Evolutionary conservation across 2,888 invertebrate genomes (phyloP), one percentile per base, ranked within the genome.

Genomic region (Parnassius glacialis): DNA sequence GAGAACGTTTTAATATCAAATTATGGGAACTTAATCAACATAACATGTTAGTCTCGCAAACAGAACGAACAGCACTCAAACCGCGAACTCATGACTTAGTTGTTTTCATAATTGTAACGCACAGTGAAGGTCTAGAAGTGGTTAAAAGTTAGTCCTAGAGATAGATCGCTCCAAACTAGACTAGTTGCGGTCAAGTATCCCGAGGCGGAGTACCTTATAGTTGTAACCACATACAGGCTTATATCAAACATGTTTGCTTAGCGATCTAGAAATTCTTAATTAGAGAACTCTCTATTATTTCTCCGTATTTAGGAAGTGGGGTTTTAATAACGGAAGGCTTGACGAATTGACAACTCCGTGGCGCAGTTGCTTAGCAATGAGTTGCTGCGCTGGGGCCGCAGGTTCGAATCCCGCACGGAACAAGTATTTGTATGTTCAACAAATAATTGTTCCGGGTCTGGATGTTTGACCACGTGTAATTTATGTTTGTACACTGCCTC

Each of bases 261-360:
- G 76, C 74, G 74, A 73, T 78, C 77, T 74, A 76, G 75, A 78
- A 75, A 76, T 77, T 74, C 71, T 75, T 83, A 80, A 83, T 83
- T 81, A 76, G 78, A 74, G 75, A 77, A 78, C 76, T 80, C 48
- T 43, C n/a, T 60, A 47, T 54, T n/a, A n/a, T n/a, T n/a, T n/a
- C n/a, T n/a, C n/a, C n/a, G 50, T 60, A 25, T 43, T 55, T 50
- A 9, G 53, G 34, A 13, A 58, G 43, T 9, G 9, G 10, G 50
- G 42, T 57, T 50, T 13, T 44, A 45, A 20, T 12, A n/a, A n/a
- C n/a, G n/a, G n/a, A n/a, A n/a, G n/a, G n/a, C n/a, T n/a, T n/a
- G n/a, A n/a, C n/a, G n/a, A n/a, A n/a, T n/a, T n/a, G n/a, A n/a
- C n/a, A n/a, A n/a, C n/a, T n/a, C n/a, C n/a, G n/a, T n/a, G n/a